Conservation (phyloP, 2,888 invertebrate species). For the Brachycybe producta region DNA sequence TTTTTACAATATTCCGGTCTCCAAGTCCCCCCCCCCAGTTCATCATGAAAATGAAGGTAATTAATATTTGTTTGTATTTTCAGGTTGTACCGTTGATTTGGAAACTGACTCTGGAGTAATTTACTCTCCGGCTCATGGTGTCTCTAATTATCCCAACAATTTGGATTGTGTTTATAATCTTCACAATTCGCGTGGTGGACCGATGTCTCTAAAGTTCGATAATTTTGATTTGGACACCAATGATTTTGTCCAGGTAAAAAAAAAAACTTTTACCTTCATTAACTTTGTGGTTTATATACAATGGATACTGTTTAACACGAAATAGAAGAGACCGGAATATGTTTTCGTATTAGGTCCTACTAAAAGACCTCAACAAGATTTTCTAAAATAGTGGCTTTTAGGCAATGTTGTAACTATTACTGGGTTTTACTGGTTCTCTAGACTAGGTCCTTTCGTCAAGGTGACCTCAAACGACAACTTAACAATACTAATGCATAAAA, state of each 20-base stretch:
- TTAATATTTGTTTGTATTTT: conserved; percentile 17
- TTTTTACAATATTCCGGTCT: background rate
- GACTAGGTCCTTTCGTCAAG: too few species aligned
- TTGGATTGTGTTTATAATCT: conserved; percentile 81
- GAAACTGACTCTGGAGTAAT: conserved; percentile 72
- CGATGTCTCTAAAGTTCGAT: conserved; percentile 75
- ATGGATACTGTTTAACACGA: too few species aligned
- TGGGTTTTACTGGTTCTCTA: too few species aligned
- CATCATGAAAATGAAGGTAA: background rate
- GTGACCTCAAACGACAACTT: too few species aligned
- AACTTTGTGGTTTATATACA: too few species aligned
- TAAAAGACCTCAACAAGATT: too few species aligned
- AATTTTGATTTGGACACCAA: conserved; percentile 75
- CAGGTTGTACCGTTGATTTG: conserved; percentile 76
- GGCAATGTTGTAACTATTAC: too few species aligned
- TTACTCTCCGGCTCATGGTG: conserved; percentile 74
- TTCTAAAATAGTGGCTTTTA: too few species aligned
- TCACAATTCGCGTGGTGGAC: conserved; percentile 66
- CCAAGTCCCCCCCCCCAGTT: too few species aligned
- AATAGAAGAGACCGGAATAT: too few species aligned
- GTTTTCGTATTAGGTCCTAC: too few species aligned
- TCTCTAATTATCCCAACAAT: conserved; percentile 77
- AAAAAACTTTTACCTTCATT: background rate
- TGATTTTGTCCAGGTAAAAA: conserved; percentile 64
- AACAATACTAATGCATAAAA: too few species aligned